Conservation (phyloP, 2,113 vertebrate species). For the Catharus minimus region DNA sequence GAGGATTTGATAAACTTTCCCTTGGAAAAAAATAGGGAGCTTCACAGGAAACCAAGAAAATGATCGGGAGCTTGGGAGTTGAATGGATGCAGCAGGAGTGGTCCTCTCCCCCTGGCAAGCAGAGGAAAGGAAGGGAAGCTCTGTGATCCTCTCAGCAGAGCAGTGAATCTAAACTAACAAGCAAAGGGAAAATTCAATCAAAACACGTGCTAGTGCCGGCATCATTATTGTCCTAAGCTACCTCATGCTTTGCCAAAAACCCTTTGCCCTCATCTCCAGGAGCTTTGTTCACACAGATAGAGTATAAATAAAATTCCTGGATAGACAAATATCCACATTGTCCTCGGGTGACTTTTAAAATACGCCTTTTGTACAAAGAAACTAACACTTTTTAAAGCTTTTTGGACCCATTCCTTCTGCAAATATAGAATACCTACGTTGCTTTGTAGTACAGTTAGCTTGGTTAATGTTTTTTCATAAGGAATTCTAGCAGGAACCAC, state of each 20-base stretch:
- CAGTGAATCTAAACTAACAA: conserved; percentile 43
- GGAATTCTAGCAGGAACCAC: conserved; percentile 51
- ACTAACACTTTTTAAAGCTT: conserved; percentile 52
- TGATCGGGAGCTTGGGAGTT: not conserved
- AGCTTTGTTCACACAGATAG: conserved; percentile 47
- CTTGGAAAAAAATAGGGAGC: not conserved
- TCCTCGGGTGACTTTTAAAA: conserved; percentile 49
- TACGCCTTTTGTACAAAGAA: conserved; percentile 16
- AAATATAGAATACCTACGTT: conserved; percentile 49
- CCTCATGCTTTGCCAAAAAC: conserved; percentile 33
- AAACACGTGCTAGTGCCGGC: conserved; percentile 20
- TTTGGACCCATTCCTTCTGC: conserved; percentile 39
- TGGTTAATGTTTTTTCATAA: conserved; percentile 59
- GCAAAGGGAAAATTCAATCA: conserved; percentile 28
- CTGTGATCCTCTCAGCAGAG: conserved; percentile 23
- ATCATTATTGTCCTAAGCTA: conserved; percentile 50
- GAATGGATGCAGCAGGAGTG: conserved; percentile 32
- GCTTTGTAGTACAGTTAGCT: conserved; percentile 49
- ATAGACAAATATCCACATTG: conserved; percentile 51
- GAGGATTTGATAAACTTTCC: not conserved
- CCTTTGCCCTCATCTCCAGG: conserved; percentile 49
- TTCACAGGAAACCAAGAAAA: conserved; percentile 4
- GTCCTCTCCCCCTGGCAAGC: not conserved
- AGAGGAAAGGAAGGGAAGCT: not conserved
- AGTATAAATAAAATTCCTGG: conserved; percentile 52